These are phyloP conservation scores for Apamea sordens DNA, from an alignment of 2,888 invertebrate species.

Conservation along the genomic window DNA sequence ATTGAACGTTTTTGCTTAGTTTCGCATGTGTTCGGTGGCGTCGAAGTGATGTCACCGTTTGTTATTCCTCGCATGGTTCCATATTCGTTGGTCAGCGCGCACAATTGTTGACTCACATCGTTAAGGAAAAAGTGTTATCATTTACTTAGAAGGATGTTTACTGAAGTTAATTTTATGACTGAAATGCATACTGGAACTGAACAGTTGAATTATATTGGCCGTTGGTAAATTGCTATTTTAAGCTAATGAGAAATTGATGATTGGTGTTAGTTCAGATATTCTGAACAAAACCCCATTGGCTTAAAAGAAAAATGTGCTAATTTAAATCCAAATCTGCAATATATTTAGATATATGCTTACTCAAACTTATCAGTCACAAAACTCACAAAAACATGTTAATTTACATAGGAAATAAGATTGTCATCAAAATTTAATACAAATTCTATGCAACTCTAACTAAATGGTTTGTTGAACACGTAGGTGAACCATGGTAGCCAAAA, in stretches of 20 bases:
- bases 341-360: background rate
- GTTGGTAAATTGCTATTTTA: background rate
- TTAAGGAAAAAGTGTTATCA: constrained; percentile 75
- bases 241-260: background rate
- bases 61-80: constrained; percentile 81
- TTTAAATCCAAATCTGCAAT: background rate
- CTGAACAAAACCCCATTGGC: background rate
- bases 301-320: background rate
- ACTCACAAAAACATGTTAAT: constrained; percentile 30
- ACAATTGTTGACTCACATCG: constrained; percentile 80
- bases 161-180: constrained; percentile 55
- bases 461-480: constrained; percentile 81
- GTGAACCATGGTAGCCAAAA: constrained; percentile 84
- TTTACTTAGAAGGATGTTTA: constrained; percentile 66
- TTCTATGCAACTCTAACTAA: constrained; percentile 72
- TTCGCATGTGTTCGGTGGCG: constrained; percentile 75
- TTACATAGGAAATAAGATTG: constrained; percentile 49
- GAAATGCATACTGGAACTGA: constrained; percentile 50
- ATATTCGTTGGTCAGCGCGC: constrained; percentile 78
- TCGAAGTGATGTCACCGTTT: constrained; percentile 87
- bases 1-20: constrained; percentile 67
- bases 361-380: constrained; percentile 22
- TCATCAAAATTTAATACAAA: constrained; percentile 63
- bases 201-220: constrained; percentile 8
- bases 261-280: background rate